phyloP scores from a whole-genome alignment of 92 coral and sea anemone species.

The Porites lobata region DNA sequence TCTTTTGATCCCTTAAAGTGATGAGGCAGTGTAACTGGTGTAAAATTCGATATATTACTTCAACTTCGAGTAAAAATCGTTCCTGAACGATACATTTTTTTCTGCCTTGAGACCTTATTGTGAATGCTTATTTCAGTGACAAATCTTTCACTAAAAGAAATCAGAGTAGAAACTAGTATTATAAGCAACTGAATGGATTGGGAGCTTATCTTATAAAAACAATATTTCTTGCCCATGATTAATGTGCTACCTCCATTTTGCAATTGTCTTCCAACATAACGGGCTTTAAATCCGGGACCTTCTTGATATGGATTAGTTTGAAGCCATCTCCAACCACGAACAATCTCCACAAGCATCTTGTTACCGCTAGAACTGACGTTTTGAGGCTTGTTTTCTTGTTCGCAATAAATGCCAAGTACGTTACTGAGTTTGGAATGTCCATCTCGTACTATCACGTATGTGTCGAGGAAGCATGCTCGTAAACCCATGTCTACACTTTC shows the following conservation, averaged over 20 bases:
- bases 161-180: no score
- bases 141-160: no score
- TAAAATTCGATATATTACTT: no score
- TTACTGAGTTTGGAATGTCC: not conserved
- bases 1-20: no score
- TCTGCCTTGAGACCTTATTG: no score
- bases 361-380: conserved; percentile 16
- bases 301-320: not conserved
- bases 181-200: no score
- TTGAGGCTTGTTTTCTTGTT: not conserved
- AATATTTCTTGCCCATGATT: not conserved
- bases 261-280: not conserved
- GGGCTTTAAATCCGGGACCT: conserved; percentile 1
- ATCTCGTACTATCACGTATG: conserved; percentile 14
- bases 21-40: no score
- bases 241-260: conserved; percentile 10
- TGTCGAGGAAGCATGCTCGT: conserved; percentile 14
- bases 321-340: not conserved
- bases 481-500: conserved; percentile 12
- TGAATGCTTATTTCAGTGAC: no score
- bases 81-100: no score
- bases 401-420: conserved; percentile 15
- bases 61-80: no score
- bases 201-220: not conserved
- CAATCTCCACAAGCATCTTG: conserved; percentile 12